A percentile compares a stretch with the other conserved stretches of the same genome.
Conservation (phyloP, 2,113 vertebrate genomes). For the Bothrops jararaca region DNA sequence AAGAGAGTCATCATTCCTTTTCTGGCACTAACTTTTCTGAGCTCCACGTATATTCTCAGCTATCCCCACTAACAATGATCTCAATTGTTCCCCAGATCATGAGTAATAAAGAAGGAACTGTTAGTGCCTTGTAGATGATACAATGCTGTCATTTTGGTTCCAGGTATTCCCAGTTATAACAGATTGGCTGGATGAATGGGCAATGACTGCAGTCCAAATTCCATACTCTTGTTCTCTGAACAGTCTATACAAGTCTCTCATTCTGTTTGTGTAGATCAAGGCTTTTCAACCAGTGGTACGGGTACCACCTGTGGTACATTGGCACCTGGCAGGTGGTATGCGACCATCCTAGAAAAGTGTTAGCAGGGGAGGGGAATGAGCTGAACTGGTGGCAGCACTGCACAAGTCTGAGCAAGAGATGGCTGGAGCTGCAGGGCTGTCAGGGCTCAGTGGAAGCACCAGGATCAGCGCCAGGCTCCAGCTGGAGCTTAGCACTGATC, state of each 20-base stretch:
- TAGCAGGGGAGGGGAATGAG: too few species aligned
- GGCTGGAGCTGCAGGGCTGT: too few species aligned
- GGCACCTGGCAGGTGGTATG: too few species aligned
- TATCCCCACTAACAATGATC: slow-evolving; percentile 18
- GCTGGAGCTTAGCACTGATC: too few species aligned
- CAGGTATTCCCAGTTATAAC: background rate
- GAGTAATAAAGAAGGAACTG: slow-evolving; percentile 60
- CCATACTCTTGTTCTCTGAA: background rate
- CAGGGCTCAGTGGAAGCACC: too few species aligned
- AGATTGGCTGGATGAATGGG: background rate
- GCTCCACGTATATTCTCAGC: slow-evolving; percentile 51
- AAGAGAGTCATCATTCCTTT: slow-evolving; percentile 56
- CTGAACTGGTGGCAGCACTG: too few species aligned
- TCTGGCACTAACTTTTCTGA: slow-evolving; percentile 45
- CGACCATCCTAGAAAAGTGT: too few species aligned
- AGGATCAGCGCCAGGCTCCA: too few species aligned
- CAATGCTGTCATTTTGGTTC: slow-evolving; percentile 31
- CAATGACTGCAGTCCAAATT: background rate
- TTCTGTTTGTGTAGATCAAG: too few species aligned
- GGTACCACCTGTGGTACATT: too few species aligned
- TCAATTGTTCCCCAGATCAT: background rate
- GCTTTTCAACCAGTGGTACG: too few species aligned
- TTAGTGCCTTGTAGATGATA: slow-evolving; percentile 51
- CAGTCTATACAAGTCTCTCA: background rate
- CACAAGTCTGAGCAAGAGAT: too few species aligned